Evolutionary conservation across 2,888 invertebrate species (phyloP), one percentile per base, ranked within the genome.

Genomic region (Cinara cedri): DNA sequence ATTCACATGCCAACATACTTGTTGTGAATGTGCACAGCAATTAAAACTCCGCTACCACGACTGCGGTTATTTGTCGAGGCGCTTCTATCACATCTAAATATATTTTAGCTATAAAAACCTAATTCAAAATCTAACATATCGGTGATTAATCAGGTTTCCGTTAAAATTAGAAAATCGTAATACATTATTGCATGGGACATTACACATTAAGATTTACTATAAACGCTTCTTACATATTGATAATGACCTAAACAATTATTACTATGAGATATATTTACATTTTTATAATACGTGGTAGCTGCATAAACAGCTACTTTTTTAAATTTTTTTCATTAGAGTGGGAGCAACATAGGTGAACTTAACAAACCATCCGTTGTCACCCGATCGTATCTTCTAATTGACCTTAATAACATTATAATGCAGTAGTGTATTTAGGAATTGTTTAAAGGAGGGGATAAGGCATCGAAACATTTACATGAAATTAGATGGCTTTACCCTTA

Each of bases 141-240:
- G 21, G 60, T 6, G 6, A 21, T 60, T 21, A 60, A 21, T 21
- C 60, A 60, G 60, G 60, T 60, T 10, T 60, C 21, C 21, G 60
- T 60, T 21, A 10, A 60, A 60, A 60, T 60, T 60, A 19, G 6
- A 60, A 60, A 60, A 21, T 19, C 13, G 13, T 21, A 60, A 6
- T 60, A 60, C 6, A n/a, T n/a, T n/a, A n/a, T n/a, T n/a, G n/a
- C n/a, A n/a, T n/a, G n/a, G n/a, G n/a, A n/a, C n/a, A n/a, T n/a
- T 60, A 60, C 60, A 60, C 11, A 21, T 60, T 60, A 60, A 60
- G 8, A 21, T 21, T 60, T 60, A 21, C 14, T 62, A 62, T 62
- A 14, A 34, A 62, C 34, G 16, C 62, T 62, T 62, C 62, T 62
- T 34, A 62, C 62, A 34, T 62, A 34, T 62, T 62, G 62, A 62